These are phyloP conservation scores for Microcebus lehilahytsara DNA, from an alignment of 2,113 vertebrate genomes.

Conservation along the genomic window DNA sequence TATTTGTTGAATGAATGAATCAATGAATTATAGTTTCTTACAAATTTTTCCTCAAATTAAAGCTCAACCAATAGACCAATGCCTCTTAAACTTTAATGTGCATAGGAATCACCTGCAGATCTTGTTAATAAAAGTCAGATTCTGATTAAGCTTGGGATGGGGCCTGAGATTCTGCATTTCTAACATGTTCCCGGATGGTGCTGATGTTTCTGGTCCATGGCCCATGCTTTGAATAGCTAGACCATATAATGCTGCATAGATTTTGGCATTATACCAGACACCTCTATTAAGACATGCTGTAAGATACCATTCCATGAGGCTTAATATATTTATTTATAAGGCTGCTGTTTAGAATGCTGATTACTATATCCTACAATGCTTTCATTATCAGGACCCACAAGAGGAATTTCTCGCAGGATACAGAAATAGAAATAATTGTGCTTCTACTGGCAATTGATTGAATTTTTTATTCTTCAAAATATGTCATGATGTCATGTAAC, in stretches of 20 bases:
- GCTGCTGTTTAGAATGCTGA: constrained; percentile 25
- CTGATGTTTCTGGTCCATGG: background rate
- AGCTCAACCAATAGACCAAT: background rate
- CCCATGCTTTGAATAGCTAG: background rate
- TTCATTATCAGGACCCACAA: constrained; percentile 6
- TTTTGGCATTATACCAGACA: background rate
- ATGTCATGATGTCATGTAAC: background rate
- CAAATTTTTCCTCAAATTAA: background rate
- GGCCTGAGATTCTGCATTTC: background rate
- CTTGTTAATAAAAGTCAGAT: background rate
- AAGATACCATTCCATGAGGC: background rate
- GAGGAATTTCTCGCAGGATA: constrained; percentile 16
- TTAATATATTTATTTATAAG: constrained; percentile 3
- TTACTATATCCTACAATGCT: background rate
- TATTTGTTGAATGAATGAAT: background rate
- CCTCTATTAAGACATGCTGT: background rate
- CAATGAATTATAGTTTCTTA: constrained; percentile 10
- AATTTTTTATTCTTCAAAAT: background rate
- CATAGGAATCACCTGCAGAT: background rate
- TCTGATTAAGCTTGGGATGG: background rate
- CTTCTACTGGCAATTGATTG: background rate
- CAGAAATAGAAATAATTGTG: constrained; percentile 26
- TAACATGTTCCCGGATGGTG: background rate
- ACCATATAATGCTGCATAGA: background rate
- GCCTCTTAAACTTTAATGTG: constrained; percentile 1